Evolutionary conservation across 1,140 invertebrate genomes (phyloP), one percentile per base, ranked within the genome.

Genomic region (Diploscapter pachys): DNA sequence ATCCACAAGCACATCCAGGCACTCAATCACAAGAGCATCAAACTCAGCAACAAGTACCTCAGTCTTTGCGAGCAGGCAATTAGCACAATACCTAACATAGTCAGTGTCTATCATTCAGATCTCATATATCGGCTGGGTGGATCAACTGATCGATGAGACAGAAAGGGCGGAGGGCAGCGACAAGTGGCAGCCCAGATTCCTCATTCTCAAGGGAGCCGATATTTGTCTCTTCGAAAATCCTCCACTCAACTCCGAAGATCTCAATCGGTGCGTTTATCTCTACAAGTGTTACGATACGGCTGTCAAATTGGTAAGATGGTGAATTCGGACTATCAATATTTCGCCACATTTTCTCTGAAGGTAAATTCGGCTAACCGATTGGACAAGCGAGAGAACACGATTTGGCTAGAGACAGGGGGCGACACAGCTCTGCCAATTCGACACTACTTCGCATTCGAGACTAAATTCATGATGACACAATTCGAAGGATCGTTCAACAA

Each of bases 81-180:
- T 31, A 31, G 31, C 31, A 31, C 31, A 31, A 31, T 31, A 31
- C 31, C 31, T 31, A 31, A 31, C 31, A 5, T 2, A 63, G 62
- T 61, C 9, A 31, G 3, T 65, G 6, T 4, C 62, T 65, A 48
- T 53, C n/a, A 6, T 80, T 65, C 90, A 93, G 83, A 95, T 98
- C 81, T 91, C 93, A 80, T 95, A 95, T 86, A 96, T 97, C 92
- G 93, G 93, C 50, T 97, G 95, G 95, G 92, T 95, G 2, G 93
- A 94, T 83, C 94, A 97, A 87, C 92, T 93, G 54, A 90, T 93
- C 63, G 89, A 85, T 4, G 84, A 86, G 5, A 76, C 61, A 48
- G 81, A 84, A 68, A 75, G 77, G 57, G 78, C 78, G 59, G 82
- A 83, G 31, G 69, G 73, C 13, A 80, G 92, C 67, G 92, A 94